Evolutionary conservation across 2,113 vertebrate species (phyloP), one percentile per base, ranked within the genome.

Genomic region (Glareola pratincola): DNA sequence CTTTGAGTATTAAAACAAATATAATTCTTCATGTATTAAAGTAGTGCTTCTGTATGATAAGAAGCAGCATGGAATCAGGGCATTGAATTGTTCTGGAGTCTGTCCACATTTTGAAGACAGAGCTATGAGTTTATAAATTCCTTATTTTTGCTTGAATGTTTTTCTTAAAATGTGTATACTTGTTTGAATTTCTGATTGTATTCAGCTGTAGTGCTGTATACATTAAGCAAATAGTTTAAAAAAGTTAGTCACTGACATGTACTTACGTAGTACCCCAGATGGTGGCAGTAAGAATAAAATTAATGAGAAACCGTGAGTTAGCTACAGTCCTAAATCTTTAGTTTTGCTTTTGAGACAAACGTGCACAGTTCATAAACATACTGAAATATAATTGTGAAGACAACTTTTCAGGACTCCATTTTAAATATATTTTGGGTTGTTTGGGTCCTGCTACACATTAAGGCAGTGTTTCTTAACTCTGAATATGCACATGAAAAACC

Each of bases 401-500:
- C 41, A 60, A 27, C 27, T 84, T 95, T 80, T 53, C 17, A 54
- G 22, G 16, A n/a, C 27, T 39, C 30, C 1, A 3, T 77, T 84
- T 87, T 3, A 77, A 91, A 73, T 74, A 9, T 37, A 15, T 73
- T 80, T 81, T 51, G n/a, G 29, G 12, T 71, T 79, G 19, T 78
- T 90, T 90, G 64, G 22, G 10, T 82, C 12, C 37, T 90, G 37
- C 47, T 90, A 51, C 34, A 34, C 36, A 4, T 51, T 14, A 72
- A 82, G 47, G 32, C 62, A 79, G 36, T 1, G 0, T 69, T 83
- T 83, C 26, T 83, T 80, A 64, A 39, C 14, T 82, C 37, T 26
- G 34, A 43, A 51, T 37, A 12, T 32, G 6, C 0, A 1, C 8
- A 2, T 66, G 26, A 90, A 66, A 64, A 62, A 14, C 0, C 0